These are phyloP conservation scores for Motacilla tschutschensis DNA, from an alignment of 2,113 vertebrate genomes.

Conservation along the genomic window DNA sequence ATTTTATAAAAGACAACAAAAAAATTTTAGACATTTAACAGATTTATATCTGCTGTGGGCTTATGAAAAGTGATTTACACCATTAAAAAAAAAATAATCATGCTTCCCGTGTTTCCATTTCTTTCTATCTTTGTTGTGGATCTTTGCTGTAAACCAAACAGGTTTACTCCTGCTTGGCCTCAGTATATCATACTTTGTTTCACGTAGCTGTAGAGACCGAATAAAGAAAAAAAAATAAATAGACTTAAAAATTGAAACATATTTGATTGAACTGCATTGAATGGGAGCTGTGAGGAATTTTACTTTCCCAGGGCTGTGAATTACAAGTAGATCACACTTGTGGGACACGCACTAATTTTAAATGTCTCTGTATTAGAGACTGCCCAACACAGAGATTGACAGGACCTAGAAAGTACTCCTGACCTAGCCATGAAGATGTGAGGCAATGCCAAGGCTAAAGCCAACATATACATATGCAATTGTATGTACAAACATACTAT, in stretches of 20 bases:
- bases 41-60: background rate
- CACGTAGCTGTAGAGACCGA: background rate
- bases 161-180: background rate
- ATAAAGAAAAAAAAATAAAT: background rate
- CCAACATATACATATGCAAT: rapidly evolving
- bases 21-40: background rate
- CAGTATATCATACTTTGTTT: background rate
- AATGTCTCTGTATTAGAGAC: background rate
- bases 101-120: background rate
- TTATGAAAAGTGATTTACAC: background rate
- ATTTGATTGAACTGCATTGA: background rate
- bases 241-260: background rate
- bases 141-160: background rate
- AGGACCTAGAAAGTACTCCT: background rate
- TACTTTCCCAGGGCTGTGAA: background rate
- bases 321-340: background rate
- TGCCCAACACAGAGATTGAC: rapidly evolving
- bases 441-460: background rate
- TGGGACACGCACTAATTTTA: background rate
- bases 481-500: background rate
- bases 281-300: background rate
- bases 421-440: background rate
- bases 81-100: background rate
- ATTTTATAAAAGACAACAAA: conserved; percentile 14
- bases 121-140: background rate